These are phyloP conservation scores for Drosophila pseudotalamancana DNA, from an alignment of 2,888 invertebrate species.

Conservation along the genomic window DNA sequence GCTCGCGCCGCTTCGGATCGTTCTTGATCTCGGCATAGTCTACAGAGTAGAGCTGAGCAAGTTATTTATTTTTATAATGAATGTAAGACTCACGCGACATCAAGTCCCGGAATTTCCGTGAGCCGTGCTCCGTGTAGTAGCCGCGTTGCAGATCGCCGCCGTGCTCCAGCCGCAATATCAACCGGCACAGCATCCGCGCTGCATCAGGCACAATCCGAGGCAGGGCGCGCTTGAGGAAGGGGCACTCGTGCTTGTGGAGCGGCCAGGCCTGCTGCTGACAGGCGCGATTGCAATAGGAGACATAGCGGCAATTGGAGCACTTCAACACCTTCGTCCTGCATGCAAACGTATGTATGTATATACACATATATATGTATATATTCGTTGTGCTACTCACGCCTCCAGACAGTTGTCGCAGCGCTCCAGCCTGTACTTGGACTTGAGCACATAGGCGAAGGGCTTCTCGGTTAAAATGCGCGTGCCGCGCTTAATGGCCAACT, in stretches of 20 bases:
- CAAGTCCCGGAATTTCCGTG: slow-evolving; percentile 92
- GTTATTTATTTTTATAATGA: fast-evolving
- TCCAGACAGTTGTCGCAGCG: slow-evolving; percentile 91
- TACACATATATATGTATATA: background rate
- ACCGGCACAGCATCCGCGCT: slow-evolving; percentile 90
- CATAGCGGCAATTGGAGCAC: slow-evolving; percentile 93
- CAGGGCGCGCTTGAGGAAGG: slow-evolving; percentile 88
- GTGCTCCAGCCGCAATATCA: slow-evolving; percentile 87
- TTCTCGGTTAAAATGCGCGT: slow-evolving; percentile 89
- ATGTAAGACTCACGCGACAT: slow-evolving; percentile 91
- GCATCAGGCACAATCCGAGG: slow-evolving; percentile 92
- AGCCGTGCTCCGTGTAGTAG: slow-evolving; percentile 89
- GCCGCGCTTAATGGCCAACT: slow-evolving; percentile 84
- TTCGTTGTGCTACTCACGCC: slow-evolving; percentile 85
- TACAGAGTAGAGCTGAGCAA: slow-evolving; percentile 81
- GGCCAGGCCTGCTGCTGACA: slow-evolving; percentile 94
- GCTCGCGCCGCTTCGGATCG: slow-evolving; percentile 90
- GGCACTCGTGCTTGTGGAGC: slow-evolving; percentile 93
- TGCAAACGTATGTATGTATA: slow-evolving; percentile 82
- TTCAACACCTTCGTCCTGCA: slow-evolving; percentile 89
- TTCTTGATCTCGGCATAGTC: slow-evolving; percentile 93
- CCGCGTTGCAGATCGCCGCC: slow-evolving; percentile 89
- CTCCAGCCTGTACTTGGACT: slow-evolving; percentile 88
- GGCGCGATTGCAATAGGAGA: slow-evolving; percentile 91
- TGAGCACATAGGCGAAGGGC: slow-evolving; percentile 90